Base-by-base conservation (phyloP, 2,113 vertebrate species). In the Caranx melampygus region DNA sequence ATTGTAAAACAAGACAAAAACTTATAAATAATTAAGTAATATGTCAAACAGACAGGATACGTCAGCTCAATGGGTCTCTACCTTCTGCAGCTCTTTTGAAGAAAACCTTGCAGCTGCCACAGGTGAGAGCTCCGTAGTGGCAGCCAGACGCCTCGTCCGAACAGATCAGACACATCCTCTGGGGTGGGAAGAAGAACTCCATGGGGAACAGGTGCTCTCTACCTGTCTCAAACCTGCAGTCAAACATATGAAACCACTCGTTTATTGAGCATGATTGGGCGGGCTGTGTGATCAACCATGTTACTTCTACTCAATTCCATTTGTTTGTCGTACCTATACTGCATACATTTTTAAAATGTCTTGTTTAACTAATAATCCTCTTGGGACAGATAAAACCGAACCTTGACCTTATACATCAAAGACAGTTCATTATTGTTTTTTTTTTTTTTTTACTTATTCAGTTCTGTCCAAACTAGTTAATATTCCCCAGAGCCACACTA, bases 51-150 rank as follows among this genome's bases (percentile, higher is more conserved):
- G 57, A 7, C 34, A 42, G 42, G 18, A 52, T 15, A 57, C 33
- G 10, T 21, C 62, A n/a, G 31, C 13, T n/a, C 20, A 21, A 35
- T 9, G 16, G 3, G 10, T 16, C 3, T 62, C 93, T 96, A 99
- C 98, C 98, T 98, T 99, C 98, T 64, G 98, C 97, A 0, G 98
- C 98, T 89, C 98, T 94, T 93, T 99, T 99, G 94, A 99, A 99
- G 95, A 99, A 99, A 84, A 99, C 98, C 82, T 99, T 99, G 94
- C 98, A 99, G 95, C 98, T 99, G 63, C 98, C 98, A 37, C 98
- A 99, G 5, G 98, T 99, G 84, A 99, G 97, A 0, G 97, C 98
- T 42, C 98, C 98, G 0, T 99, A 99, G 87, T 99, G 98, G 89
- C 97, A 99, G 31, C 98, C 98, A 0, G 98, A 99, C 0, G 98